Evolutionary conservation across 2,113 vertebrate species (phyloP).

Genomic region (Dasypus novemcinctus): DNA sequence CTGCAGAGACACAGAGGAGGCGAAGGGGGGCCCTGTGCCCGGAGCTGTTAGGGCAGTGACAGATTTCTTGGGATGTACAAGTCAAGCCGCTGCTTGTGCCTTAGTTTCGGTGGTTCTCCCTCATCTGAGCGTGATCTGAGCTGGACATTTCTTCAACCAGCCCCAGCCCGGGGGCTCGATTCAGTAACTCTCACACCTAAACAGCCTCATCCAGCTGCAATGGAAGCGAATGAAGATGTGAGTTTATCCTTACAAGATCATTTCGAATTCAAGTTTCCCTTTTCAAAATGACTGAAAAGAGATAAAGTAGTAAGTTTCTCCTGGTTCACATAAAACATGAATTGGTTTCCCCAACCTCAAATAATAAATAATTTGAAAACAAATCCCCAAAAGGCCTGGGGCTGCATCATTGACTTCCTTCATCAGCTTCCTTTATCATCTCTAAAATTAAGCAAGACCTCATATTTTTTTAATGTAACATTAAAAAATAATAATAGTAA

Average conservation of each 20-base stretch:
- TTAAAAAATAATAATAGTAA: too few species aligned
- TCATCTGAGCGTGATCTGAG: background rate
- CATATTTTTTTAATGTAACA: too few species aligned
- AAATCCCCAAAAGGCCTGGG: background rate
- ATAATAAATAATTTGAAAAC: background rate
- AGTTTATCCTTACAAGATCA: background rate
- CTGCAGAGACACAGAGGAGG: background rate
- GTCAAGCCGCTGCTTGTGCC: background rate
- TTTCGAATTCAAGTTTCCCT: background rate
- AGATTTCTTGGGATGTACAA: background rate
- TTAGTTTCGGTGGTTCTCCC: background rate
- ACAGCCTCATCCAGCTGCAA: background rate
- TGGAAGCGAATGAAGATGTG: background rate
- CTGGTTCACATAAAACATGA: background rate
- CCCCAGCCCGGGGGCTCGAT: background rate
- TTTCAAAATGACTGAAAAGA: conserved; percentile 31
- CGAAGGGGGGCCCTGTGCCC: background rate
- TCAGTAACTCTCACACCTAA: background rate
- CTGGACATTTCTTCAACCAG: background rate
- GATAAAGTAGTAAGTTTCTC: background rate
- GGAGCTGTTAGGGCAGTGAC: background rate
- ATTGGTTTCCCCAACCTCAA: background rate
- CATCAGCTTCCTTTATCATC: background rate
- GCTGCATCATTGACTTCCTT: background rate
- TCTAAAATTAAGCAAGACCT: background rate